Evolutionary conservation across 2,888 invertebrate species (phyloP), one percentile per base, ranked within the genome.

Genomic region (Caenorhabditis sp.): DNA sequence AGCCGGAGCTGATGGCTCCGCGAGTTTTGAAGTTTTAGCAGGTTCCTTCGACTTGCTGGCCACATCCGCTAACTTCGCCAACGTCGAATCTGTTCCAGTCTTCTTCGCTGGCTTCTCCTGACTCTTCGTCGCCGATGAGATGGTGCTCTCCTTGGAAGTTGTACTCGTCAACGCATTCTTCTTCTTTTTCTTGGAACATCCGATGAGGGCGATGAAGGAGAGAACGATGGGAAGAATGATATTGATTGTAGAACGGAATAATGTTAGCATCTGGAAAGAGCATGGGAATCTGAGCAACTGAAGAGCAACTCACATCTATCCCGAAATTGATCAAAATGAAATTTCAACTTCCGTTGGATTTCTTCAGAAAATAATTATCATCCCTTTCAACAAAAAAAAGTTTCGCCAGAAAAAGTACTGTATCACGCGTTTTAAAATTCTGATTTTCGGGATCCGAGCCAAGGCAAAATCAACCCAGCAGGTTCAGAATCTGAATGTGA

Each of bases 171-270:
- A 12, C 12, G 35, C 14, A 16, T n/a, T 54, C 24, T 74, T 74
- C 38, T 74, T 74, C 22, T 59, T 73, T 74, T n/a, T n/a, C 26
- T 61, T 73, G 3, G 41, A 38, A 31, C 77, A 77, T 59, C 54
- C 77, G 7, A 47, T 1, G 19, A 59, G 6, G 6, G 47, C 19
- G 19, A 47, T 10, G 10, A 68, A 6, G 5, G 10, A 26, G 26
- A 38, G n/a, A 54, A 77, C 8, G n/a, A 61, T 44, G n/a, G 31
- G 44, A 51, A 68, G 24, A 26, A 59, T 28, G 12, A 44, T 19
- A 56, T 22, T 35, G 47, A 75, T 49, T 31, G 35, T 38, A 31
- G 24, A 26, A 76, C 6, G 35, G 31, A 61, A 54, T 38, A 49
- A 64, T 64, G 41, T 28, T 54, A 66, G 56, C 75, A 75, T 56